A percentile compares a stretch with the other conserved stretches of the same genome.
Evolutionary conservation across 1,140 invertebrate genomes (phyloP).

Genomic region (Brachionus angularis): DNA sequence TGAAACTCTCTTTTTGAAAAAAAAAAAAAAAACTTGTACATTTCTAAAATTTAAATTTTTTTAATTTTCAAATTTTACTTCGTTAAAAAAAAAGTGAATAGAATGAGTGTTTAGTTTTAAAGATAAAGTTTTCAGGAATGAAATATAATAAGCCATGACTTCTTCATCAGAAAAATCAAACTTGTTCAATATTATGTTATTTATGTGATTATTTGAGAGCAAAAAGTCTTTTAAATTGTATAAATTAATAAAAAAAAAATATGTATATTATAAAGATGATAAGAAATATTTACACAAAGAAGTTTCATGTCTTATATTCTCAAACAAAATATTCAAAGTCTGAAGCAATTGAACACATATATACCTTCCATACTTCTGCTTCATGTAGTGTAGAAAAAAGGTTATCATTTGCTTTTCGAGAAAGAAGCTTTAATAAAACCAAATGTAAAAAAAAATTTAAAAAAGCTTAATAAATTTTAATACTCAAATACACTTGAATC

Average conservation of each 20-base stretch:
- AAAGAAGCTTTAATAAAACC: slow-evolving; percentile 81
- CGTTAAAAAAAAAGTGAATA: slow-evolving; percentile 99
- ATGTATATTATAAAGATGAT: slow-evolving; percentile 44
- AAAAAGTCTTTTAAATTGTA: slow-evolving; percentile 62
- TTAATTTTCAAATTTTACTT: slow-evolving; percentile 68
- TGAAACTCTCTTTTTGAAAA: slow-evolving; percentile 5
- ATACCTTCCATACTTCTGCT: slow-evolving; percentile 91
- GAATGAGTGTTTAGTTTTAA: slow-evolving; percentile 97
- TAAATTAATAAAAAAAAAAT: slow-evolving; percentile 2
- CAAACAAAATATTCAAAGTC: slow-evolving; percentile 97
- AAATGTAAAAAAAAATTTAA: slow-evolving; percentile 46
- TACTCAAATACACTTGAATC: slow-evolving; percentile 98
- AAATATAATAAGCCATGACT: slow-evolving; percentile 97
- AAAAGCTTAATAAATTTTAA: slow-evolving; percentile 29
- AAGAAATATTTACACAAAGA: slow-evolving; percentile 93
- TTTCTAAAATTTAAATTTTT: slow-evolving; percentile 22
- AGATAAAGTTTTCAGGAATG: slow-evolving; percentile 94
- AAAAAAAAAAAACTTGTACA: not conserved
- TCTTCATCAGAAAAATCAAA: slow-evolving; percentile 99
- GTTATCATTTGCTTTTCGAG: slow-evolving; percentile 98
- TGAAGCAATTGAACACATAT: slow-evolving; percentile 96
- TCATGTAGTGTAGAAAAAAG: slow-evolving; percentile 93
- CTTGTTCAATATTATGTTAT: slow-evolving; percentile 97
- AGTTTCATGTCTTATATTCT: slow-evolving; percentile 97
- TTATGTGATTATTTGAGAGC: slow-evolving; percentile 98